Evolutionary conservation across 2,797 vertebrate species (phyloP).

Genomic region (Pagetopsis macropterus): DNA sequence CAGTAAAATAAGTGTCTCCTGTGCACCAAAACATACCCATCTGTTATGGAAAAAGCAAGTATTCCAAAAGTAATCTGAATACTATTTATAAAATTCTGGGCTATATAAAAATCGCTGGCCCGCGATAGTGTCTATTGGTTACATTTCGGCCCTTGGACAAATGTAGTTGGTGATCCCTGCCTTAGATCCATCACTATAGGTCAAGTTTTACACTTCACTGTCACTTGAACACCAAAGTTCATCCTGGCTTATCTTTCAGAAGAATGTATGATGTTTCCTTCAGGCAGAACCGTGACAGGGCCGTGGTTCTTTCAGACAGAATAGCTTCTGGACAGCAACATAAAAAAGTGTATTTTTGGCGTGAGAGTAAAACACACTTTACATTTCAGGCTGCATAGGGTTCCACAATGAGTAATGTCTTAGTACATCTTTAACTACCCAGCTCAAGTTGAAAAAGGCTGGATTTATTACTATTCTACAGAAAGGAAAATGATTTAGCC

Average conservation of each 20-base stretch:
- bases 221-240: conserved; percentile 18
- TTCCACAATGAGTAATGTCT: background rate
- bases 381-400: background rate
- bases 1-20: too few species aligned
- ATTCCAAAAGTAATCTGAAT: too few species aligned
- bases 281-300: conserved; percentile 12
- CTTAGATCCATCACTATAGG: conserved; percentile 4
- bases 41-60: too few species aligned
- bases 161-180: too few species aligned
- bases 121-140: too few species aligned
- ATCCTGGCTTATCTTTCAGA: conserved; percentile 24
- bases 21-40: too few species aligned
- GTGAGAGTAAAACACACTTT: background rate
- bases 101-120: too few species aligned
- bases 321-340: background rate
- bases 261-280: conserved; percentile 31
- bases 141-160: too few species aligned
- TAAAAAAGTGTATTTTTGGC: background rate
- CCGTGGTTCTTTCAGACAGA: background rate
- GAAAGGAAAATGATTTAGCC: background rate
- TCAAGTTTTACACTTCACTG: conserved; percentile 8
- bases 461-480: background rate
- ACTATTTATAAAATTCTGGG: too few species aligned
- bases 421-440: background rate
- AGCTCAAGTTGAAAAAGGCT: background rate